These are phyloP conservation scores for Caenorhabditis becei DNA, from an alignment of 2,888 invertebrate genomes.

Conservation along the genomic window DNA sequence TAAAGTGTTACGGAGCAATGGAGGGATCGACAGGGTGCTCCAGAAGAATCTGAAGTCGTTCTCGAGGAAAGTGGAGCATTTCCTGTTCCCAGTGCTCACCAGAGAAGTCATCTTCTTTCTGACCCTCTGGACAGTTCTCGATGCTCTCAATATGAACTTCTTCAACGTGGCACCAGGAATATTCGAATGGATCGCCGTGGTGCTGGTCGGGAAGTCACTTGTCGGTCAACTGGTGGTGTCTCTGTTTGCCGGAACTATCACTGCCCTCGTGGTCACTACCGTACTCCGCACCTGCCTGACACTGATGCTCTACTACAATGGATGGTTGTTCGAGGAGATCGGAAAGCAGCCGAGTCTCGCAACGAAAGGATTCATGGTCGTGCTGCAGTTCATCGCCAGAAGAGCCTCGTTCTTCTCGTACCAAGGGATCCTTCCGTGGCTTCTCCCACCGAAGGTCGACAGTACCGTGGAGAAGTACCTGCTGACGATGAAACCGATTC, in stretches of 20 bases:
- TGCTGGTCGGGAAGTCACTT: constrained; percentile 31
- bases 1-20: constrained; percentile 19
- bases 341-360: constrained; percentile 71
- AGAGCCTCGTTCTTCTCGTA: constrained; percentile 71
- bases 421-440: constrained; percentile 72
- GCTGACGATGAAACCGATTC: constrained; percentile 72
- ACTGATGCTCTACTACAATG: constrained; percentile 68
- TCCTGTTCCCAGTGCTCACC: constrained; percentile 48
- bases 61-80: constrained; percentile 36
- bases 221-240: constrained; percentile 7
- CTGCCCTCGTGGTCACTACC: constrained; percentile 49
- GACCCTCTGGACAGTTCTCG: constrained; percentile 55
- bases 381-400: constrained; percentile 58
- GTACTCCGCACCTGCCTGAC: constrained; percentile 60
- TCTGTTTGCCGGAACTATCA: constrained; percentile 33
- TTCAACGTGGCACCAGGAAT: constrained; percentile 24
- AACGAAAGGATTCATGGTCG: constrained; percentile 74
- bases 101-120: constrained; percentile 51
- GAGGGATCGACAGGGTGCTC: constrained; percentile 29
- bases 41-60: constrained; percentile 9
- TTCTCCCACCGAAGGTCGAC: constrained; percentile 70
- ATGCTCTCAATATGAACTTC: constrained; percentile 47
- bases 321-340: constrained; percentile 75
- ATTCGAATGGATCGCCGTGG: neutral
- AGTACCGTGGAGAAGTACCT: constrained; percentile 71